Evolutionary conservation across 2,113 vertebrate genomes (phyloP), one percentile per base, ranked within the genome.

Genomic region (Nothobranchius kuhntae): DNA sequence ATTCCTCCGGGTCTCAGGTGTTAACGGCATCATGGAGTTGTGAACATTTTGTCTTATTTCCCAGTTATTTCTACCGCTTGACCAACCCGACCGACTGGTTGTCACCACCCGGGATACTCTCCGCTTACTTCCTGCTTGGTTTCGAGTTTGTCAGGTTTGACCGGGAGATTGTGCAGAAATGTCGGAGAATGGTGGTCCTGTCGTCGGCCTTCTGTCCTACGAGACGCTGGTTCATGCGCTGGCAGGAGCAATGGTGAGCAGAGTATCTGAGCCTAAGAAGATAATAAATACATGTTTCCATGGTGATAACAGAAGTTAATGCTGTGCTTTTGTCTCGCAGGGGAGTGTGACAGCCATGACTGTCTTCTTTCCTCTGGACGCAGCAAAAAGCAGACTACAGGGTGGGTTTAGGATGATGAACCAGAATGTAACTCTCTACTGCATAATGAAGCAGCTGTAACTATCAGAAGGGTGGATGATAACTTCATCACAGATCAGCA

Each of bases 361-460:
- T 3, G 89, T 93, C 55, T 94, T 94, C 78, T 94, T 92, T 38
- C 93, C 93, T 58, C 15, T 94, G 90, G 93, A 94, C 62, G 94
- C 93, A 9, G 93, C 93, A n/a, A 94, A 93, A 71, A 91, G 93
- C 79, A 84, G 93, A 76, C 83, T 94, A 36, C 93, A 94, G 86
- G 93, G 93, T 93, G 82, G 91, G 91, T 57, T 13, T 12, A 6
- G 24, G 59, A 9, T 65, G 17, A 1, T 53, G 38, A 24, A 13
- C 12, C 17, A 35, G 4, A 55, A 8, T 11, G 30, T 7, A 8
- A 7, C 40, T 30, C 12, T 26, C 21, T 44, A 12, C 36, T 48
- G 45, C 11, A 54, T 36, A 11, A 53, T 50, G 21, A 7, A 71
- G 26, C 5, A 30, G 14, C n/a, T 7, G 7, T 24, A 40, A n/a